Evolutionary conservation across 2,888 invertebrate genomes (phyloP), one percentile per base, ranked within the genome.

Genomic region (Scaeva pyrastri): DNA sequence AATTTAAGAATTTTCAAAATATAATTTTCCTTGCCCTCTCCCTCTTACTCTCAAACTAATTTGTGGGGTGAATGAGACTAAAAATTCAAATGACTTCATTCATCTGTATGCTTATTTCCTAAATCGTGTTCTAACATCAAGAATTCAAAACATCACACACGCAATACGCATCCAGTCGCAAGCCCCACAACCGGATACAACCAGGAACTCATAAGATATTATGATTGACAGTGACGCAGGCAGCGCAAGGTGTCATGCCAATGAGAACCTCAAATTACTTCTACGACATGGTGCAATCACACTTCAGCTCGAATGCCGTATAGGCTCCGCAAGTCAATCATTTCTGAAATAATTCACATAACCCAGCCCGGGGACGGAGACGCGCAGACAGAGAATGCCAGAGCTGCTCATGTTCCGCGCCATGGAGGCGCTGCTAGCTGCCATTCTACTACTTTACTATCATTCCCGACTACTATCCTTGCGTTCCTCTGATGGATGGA

Each of bases 241-340:
- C 31, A 66, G 16, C 52, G 14, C 31, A 68, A 4, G n/a, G 52
- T 68, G 14, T 39, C 50, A 39, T 39, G 31, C 23, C 39, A 52
- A 23, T 52, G 52, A 68, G 68, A 68, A 68, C 68, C 68, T 52
- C 52, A 48, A 68, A 68, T 68, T 68, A 68, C 68, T 68, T 52
- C 39, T 36, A 60, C 39, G 52, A 68, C 68, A 52, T 68, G 39
- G 52, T 52, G 68, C 68, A 68, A 52, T 68, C 68, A 68, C 52
- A 68, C 68, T 52, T 68, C 39, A 68, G 39, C 68, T 45, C n/a
- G 39, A 52, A 68, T 68, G 23, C 52, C 68, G 52, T 45, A 23
- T 50, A 52, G n/a, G 11, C 68, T 23, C 23, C 68, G 16, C 41
- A 50, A 55, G 50, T 71, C 71, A 62, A 71, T 71, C 77, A 62